Evolutionary conservation across 2,888 invertebrate genomes (phyloP).

Genomic region (Pediacus dermestoides): DNA sequence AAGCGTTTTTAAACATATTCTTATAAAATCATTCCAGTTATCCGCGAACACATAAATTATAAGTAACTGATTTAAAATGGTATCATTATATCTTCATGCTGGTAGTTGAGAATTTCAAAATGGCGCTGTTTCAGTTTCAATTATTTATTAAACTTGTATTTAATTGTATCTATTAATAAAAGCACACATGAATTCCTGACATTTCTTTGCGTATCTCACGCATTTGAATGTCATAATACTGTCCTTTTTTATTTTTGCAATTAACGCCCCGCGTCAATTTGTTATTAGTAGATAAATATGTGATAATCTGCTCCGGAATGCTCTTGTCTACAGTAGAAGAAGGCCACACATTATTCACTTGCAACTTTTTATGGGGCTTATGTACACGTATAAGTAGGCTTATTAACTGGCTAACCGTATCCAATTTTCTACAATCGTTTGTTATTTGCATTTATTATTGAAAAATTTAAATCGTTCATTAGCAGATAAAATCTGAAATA

Average conservation of each 20-base stretch:
- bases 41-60: conserved; percentile 22
- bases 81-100: conserved; percentile 11
- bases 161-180: conserved; percentile 1
- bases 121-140: conserved; percentile 1
- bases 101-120: conserved; percentile 2
- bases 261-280: conserved; percentile 2
- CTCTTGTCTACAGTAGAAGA: background rate
- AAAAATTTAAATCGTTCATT: background rate
- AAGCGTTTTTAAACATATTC: conserved; percentile 20
- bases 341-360: no score
- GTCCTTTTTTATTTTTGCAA: conserved; percentile 1
- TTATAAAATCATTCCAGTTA: conserved; percentile 22
- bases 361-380: background rate
- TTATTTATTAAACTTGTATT: conserved; percentile 1
- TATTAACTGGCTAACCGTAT: background rate
- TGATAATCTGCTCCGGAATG: conserved; percentile 1
- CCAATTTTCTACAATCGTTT: background rate
- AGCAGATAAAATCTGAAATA: no score
- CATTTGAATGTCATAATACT: background rate
- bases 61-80: conserved; percentile 10
- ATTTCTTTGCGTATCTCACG: conserved; percentile 2
- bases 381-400: background rate
- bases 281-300: background rate
- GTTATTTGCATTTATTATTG: background rate
- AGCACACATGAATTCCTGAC: background rate